phyloP scores from a whole-genome alignment of 1,140 invertebrate species.

The Neodiprion pinetum region DNA sequence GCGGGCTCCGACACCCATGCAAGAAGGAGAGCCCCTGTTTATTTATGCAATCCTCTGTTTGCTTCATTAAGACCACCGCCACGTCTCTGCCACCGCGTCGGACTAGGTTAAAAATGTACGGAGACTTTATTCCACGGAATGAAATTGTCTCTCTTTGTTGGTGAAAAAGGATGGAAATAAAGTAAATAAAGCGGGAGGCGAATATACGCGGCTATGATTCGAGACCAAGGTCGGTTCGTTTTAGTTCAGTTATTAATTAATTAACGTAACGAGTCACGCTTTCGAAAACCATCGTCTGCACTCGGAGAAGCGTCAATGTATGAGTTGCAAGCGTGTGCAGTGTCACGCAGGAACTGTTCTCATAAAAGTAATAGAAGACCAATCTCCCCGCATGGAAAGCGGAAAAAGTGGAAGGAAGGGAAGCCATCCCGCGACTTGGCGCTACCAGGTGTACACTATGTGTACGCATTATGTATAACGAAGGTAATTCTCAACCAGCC shows the following conservation, averaged over 20 bases:
- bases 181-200: no score
- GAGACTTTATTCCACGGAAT: constrained; percentile 4
- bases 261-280: not conserved
- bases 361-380: not conserved
- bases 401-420: not conserved
- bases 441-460: not conserved
- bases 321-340: no score
- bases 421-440: not conserved
- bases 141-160: constrained; percentile 8
- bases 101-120: constrained; percentile 5
- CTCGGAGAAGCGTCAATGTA: not conserved
- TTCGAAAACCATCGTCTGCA: not conserved
- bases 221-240: not conserved
- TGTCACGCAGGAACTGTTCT: not conserved
- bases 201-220: not conserved
- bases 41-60: constrained; percentile 16
- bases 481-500: no score
- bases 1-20: not conserved
- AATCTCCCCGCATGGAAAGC: not conserved
- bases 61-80: constrained; percentile 13
- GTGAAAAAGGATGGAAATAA: not conserved
- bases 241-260: not conserved
- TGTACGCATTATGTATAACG: not conserved
- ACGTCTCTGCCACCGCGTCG: not conserved
- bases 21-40: constrained; percentile 8